phyloP scores from a whole-genome alignment of 2,797 vertebrate species.

The Gorsachius magnificus region DNA sequence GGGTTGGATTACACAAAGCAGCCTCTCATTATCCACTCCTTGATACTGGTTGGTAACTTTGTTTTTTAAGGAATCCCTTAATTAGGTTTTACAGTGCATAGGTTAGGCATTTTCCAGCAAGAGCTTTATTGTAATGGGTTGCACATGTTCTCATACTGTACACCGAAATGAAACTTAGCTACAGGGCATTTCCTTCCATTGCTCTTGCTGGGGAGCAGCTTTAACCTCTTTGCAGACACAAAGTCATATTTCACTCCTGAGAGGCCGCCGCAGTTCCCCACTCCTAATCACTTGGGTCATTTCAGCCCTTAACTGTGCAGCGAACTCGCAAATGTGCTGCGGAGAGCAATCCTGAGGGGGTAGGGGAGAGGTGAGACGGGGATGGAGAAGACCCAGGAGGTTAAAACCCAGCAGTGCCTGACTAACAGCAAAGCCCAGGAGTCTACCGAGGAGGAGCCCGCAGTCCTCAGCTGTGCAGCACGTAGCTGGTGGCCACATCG shows the following conservation, averaged over 20 bases:
- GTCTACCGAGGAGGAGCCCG: background rate
- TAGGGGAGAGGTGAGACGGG: background rate
- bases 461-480: background rate
- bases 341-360: background rate
- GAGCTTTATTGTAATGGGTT: constrained; percentile 68
- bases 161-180: constrained; percentile 61
- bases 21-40: constrained; percentile 60
- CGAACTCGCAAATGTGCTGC: background rate
- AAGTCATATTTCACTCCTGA: constrained; percentile 47
- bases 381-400: background rate
- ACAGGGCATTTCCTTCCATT: constrained; percentile 65
- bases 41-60: constrained; percentile 59
- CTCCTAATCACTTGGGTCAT: constrained; percentile 18
- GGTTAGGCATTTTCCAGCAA: constrained; percentile 69
- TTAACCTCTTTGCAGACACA: constrained; percentile 51
- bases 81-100: constrained; percentile 69
- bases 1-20: constrained; percentile 62
- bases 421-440: background rate
- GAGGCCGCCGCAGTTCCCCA: background rate
- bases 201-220: constrained; percentile 56
- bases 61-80: constrained; percentile 64
- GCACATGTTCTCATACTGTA: constrained; percentile 64
- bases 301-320: background rate
- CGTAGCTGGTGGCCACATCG: background rate
- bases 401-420: background rate